These are phyloP conservation scores for Ictalurus punctatus DNA, from an alignment of 2,113 vertebrate genomes.

Conservation along the genomic window DNA sequence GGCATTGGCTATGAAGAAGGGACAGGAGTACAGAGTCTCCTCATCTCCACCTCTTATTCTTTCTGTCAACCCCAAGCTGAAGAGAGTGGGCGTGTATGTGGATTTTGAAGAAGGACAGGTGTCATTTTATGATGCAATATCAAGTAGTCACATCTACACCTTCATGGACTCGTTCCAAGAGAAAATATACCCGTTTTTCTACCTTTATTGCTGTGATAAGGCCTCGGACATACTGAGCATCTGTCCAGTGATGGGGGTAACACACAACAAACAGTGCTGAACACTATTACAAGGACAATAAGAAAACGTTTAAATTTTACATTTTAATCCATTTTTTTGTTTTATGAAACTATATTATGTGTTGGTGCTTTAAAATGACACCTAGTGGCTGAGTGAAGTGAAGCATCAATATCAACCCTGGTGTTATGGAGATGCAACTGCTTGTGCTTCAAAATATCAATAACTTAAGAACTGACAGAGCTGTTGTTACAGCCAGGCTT, in stretches of 20 bases:
- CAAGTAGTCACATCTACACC: slow-evolving; percentile 78
- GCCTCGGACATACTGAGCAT: slow-evolving; percentile 72
- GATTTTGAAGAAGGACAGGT: slow-evolving; percentile 85
- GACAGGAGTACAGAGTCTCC: slow-evolving; percentile 71
- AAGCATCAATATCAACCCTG: not conserved
- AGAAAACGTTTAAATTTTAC: not conserved
- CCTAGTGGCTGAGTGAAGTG: not conserved
- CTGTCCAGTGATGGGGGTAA: slow-evolving; percentile 58
- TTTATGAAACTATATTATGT: not conserved
- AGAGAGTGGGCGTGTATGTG: slow-evolving; percentile 80
- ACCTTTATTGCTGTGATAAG: slow-evolving; percentile 79
- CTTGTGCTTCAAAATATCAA: not conserved
- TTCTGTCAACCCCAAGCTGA: slow-evolving; percentile 68
- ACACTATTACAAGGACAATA: not conserved
- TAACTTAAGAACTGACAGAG: not conserved
- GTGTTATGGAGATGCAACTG: not conserved
- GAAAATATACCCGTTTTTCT: slow-evolving; percentile 83
- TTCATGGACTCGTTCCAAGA: slow-evolving; percentile 79
- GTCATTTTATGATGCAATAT: slow-evolving; percentile 81
- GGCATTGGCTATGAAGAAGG: slow-evolving; percentile 78
- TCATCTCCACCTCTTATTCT: slow-evolving; percentile 68
- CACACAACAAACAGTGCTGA: slow-evolving; percentile 62
- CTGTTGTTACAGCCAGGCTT: not conserved
- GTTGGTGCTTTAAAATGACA: not conserved
- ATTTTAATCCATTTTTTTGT: not conserved